phyloP scores from a whole-genome alignment of 2,797 vertebrate genomes.

The Melanogrammus aeglefinus region DNA sequence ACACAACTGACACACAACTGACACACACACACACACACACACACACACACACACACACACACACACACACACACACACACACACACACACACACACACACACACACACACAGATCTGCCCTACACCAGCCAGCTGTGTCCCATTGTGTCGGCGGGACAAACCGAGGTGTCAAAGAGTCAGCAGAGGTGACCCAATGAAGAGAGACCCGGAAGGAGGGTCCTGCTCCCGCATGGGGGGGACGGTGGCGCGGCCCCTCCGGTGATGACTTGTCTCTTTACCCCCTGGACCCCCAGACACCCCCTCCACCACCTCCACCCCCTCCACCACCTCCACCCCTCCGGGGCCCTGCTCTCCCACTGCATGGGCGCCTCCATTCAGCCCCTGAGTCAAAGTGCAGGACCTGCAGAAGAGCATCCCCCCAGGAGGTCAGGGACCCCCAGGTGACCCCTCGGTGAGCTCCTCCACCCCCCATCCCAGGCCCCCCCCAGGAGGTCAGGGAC shows the following conservation, averaged over 20 bases:
- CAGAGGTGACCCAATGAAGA: conserved; percentile 31
- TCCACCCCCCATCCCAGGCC: conserved; percentile 53
- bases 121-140: conserved; percentile 48
- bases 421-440: conserved; percentile 67
- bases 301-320: conserved; percentile 45
- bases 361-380: conserved; percentile 76
- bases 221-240: conserved; percentile 51
- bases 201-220: conserved; percentile 62
- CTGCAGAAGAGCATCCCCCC: conserved; percentile 60
- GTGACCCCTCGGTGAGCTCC: conserved; percentile 2
- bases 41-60: not conserved
- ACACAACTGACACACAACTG: not conserved
- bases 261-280: conserved; percentile 70
- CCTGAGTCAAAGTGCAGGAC: conserved; percentile 57
- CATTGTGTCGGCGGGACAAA: conserved; percentile 55
- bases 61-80: conserved; percentile 8
- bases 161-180: conserved; percentile 53
- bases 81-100: conserved; percentile 7
- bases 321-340: conserved; percentile 30
- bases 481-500: conserved; percentile 64
- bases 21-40: not conserved
- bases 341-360: conserved; percentile 67
- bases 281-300: conserved; percentile 57
- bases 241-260: conserved; percentile 71
- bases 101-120: conserved; percentile 8